Evolutionary conservation across 2,113 vertebrate genomes (phyloP), one percentile per base, ranked within the genome.

Genomic region (Dolichallabes microphthalmus): DNA sequence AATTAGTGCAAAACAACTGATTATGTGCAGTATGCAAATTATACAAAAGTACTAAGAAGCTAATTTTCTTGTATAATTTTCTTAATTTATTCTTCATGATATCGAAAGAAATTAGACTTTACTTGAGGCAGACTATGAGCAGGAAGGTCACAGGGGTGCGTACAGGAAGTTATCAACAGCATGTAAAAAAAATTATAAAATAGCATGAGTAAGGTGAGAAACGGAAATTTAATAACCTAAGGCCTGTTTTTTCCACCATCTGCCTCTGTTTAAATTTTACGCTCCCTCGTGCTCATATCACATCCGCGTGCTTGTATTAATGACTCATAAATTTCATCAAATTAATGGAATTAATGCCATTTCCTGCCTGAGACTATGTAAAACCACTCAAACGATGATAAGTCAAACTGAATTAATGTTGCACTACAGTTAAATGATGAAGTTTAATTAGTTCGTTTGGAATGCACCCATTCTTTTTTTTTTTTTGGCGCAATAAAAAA

Each of bases 401-500:
- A 74, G 82, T 86, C 79, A 30, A 57, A 82, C 58, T 58, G 17
- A 64, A 81, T 39, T 74, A 74, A 82, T 66, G 78, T 73, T 82
- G 57, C 84, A 52, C 57, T 74, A 15, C 77, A 80, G 77, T 52
- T 14, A 63, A 74, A 86, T 74, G 55, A 73, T 74, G 63, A 63
- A 73, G 53, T 63, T 81, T 80, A 61, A 73, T 81, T 74, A 64
- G 68, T 88, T 90, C 88, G 87, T 82, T 83, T 93, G 89, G 88
- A 91, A 91, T 93, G 92, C 90, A 91, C 91, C 91, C 93, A 90
- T 87, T 82, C 68, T 82, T 30, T 45, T 45, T n/a, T 64, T n/a
- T 68, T 66, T 66, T 68, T 53, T 53, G 39, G 45, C 19, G 13
- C 88, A 22, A 66, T 77, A 27, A 53, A 52, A 64, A 84, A 89